Conservation (phyloP, 2,797 vertebrate genomes). For the Hapalemur alaotrensis region DNA sequence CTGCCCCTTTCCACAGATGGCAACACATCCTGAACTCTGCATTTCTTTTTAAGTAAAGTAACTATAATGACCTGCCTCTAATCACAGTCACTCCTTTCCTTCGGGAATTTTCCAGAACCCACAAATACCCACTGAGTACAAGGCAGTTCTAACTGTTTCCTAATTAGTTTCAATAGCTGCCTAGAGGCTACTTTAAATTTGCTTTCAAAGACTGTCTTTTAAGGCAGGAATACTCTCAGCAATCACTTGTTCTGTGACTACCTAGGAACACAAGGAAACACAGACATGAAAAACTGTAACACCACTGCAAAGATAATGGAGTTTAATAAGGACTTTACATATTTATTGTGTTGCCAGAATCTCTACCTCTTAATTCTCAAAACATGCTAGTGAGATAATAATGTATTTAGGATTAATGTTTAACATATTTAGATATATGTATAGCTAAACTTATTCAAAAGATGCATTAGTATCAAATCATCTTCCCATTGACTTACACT, state of each 20-base stretch:
- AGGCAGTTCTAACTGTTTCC: constrained; percentile 68
- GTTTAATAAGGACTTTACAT: not conserved
- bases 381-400: not conserved
- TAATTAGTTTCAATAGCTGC: constrained; percentile 75
- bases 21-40: constrained; percentile 4
- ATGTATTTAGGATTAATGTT: too few species aligned
- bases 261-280: not conserved
- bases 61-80: constrained; percentile 69
- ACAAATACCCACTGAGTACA: constrained; percentile 66
- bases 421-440: not conserved
- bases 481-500: not conserved
- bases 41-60: constrained; percentile 49
- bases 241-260: not conserved
- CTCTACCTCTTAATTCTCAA: not conserved
- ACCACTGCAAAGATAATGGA: not conserved
- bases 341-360: not conserved
- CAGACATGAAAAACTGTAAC: not conserved
- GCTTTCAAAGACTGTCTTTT: not conserved
- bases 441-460: not conserved
- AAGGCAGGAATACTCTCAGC: not conserved
- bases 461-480: not conserved
- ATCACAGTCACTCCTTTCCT: constrained; percentile 75
- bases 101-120: constrained; percentile 59
- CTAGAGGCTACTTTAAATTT: constrained; percentile 59
- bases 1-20: not conserved